A percentile compares a stretch with the other conserved stretches of the same genome.
These are phyloP conservation scores for Hypena proboscidalis DNA, from an alignment of 2,888 invertebrate genomes.

Conservation along the genomic window DNA sequence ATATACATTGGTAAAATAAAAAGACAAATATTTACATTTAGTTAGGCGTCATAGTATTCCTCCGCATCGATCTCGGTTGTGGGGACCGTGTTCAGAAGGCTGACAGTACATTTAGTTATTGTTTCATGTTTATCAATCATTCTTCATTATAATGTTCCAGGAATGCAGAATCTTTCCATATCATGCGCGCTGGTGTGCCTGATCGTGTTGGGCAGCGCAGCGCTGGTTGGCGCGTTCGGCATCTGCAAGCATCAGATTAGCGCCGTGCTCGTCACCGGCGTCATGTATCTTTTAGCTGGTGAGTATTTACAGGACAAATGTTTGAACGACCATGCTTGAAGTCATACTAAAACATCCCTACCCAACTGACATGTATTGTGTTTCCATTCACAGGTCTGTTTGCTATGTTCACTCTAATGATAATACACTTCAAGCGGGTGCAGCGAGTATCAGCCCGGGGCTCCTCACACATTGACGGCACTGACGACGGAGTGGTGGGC, in stretches of 20 bases:
- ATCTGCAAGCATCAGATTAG: constrained; percentile 96
- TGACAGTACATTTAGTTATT: too few relatives aligned
- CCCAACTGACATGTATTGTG: constrained; percentile 4
- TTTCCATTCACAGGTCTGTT: constrained; percentile 92
- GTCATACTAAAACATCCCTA: too few relatives aligned
- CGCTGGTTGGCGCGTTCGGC: constrained; percentile 95
- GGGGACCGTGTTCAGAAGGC: too few relatives aligned
- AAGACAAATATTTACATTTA: too few relatives aligned
- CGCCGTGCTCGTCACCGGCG: constrained; percentile 96
- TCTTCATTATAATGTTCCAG: constrained; percentile 78
- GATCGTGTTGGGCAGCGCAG: constrained; percentile 94
- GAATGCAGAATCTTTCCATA: constrained; percentile 98
- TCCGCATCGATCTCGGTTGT: too few relatives aligned
- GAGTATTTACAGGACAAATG: constrained; percentile 43
- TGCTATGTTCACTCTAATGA: constrained; percentile 95
- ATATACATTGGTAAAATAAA: too few relatives aligned
- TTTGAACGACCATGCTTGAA: too few relatives aligned
- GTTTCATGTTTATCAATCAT: too few relatives aligned
- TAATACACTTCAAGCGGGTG: constrained; percentile 95
- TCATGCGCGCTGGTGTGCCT: constrained; percentile 97
- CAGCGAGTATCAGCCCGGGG: constrained; percentile 88
- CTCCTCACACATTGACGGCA: constrained; percentile 85
- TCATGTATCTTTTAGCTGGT: constrained; percentile 97
- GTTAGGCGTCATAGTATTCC: too few relatives aligned
- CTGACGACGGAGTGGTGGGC: constrained; percentile 90